phyloP scores from a whole-genome alignment of 2,113 vertebrate species.

The Macquaria ambigua region DNA sequence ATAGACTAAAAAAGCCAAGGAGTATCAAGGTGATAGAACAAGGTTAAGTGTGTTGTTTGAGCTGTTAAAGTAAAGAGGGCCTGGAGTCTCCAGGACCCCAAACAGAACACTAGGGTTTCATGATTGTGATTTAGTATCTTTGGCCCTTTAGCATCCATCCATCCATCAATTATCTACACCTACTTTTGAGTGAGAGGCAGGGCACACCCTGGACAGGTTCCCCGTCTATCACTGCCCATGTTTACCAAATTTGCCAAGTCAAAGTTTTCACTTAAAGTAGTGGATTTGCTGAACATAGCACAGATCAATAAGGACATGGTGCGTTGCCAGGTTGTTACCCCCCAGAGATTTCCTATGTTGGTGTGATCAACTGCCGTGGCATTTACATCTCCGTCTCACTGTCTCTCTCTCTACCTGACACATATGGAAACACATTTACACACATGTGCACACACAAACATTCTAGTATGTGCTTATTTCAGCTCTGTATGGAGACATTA shows the following conservation, averaged over 20 bases:
- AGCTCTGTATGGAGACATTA: neutral
- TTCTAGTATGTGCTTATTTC: slow-evolving; percentile 1
- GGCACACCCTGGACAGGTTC: too few relatives aligned
- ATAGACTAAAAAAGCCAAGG: neutral
- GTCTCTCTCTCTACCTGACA: slow-evolving; percentile 9
- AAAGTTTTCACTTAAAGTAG: slow-evolving; percentile 8
- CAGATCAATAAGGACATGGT: slow-evolving; percentile 67
- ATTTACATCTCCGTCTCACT: slow-evolving; percentile 18
- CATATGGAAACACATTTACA: neutral
- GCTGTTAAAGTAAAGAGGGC: neutral
- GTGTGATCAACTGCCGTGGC: slow-evolving; percentile 36
- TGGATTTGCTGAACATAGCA: slow-evolving; percentile 55
- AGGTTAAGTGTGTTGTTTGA: neutral
- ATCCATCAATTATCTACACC: too few relatives aligned
- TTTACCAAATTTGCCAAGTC: neutral
- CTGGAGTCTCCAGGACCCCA: neutral
- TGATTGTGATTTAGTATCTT: neutral
- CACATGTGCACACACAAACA: neutral
- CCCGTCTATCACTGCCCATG: too few relatives aligned
- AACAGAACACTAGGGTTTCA: neutral
- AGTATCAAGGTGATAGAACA: neutral
- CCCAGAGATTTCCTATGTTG: slow-evolving; percentile 28
- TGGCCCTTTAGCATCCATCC: neutral
- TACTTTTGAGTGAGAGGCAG: neutral
- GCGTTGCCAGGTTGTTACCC: slow-evolving; percentile 41